A percentile compares a stretch with the other conserved stretches of the same genome.
Evolutionary conservation across 2,797 vertebrate species (phyloP).

Genomic region (Cephalopachus bancanus): DNA sequence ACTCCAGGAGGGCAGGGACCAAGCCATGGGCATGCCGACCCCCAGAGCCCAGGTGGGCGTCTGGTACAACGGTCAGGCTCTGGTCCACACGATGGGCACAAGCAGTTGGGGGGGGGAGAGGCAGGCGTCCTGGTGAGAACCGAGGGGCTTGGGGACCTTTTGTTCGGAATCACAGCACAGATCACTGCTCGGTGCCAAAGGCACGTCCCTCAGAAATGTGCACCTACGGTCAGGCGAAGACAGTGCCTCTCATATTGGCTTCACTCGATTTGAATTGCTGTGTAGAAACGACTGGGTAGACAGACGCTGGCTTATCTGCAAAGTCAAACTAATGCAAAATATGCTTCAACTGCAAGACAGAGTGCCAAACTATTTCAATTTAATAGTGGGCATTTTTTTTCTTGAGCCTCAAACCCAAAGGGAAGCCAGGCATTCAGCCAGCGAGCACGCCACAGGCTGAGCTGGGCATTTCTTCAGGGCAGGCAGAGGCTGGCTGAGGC

Average conservation of each 20-base stretch:
- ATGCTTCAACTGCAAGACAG: slow-evolving; percentile 69
- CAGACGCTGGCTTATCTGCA: slow-evolving; percentile 66
- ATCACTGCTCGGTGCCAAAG: not conserved
- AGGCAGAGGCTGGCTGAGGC: not conserved
- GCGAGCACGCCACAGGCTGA: not conserved
- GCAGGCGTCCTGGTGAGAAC: not conserved
- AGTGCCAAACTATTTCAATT: slow-evolving; percentile 54
- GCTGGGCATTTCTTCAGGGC: slow-evolving; percentile 25
- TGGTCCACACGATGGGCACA: not conserved
- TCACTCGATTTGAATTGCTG: slow-evolving; percentile 25
- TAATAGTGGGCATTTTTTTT: not conserved
- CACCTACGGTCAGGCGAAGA: not conserved
- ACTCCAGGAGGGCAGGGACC: not conserved
- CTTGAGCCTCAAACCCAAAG: slow-evolving; percentile 66
- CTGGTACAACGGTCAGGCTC: rapidly evolving
- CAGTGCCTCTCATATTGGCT: not conserved
- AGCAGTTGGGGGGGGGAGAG: not conserved
- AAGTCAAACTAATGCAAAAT: slow-evolving; percentile 53
- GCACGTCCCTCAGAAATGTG: not conserved
- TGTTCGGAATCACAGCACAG: slow-evolving; percentile 36
- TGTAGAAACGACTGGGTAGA: slow-evolving; percentile 48
- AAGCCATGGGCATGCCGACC: not conserved
- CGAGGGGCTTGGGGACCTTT: not conserved
- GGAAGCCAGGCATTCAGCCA: slow-evolving; percentile 57
- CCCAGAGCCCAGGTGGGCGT: not conserved